phyloP scores from a whole-genome alignment of 1,140 invertebrate species.

The Arctopsyche grandis region DNA sequence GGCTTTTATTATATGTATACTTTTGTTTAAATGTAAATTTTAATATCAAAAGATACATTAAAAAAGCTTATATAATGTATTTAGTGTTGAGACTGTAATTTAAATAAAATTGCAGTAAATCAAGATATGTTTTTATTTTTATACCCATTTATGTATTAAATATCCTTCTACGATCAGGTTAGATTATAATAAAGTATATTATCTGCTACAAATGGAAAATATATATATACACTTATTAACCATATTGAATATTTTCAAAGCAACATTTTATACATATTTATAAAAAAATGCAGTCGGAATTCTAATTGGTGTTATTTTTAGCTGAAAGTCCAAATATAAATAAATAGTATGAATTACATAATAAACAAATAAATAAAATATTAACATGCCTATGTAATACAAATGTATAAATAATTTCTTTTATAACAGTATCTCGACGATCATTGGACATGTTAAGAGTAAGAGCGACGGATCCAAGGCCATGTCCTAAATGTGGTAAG shows the following conservation, averaged over 20 bases:
- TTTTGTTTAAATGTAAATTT: constrained; percentile 33
- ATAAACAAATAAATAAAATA: too few species aligned
- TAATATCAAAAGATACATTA: constrained; percentile 15
- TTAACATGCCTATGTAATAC: too few species aligned
- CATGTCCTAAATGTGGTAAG: constrained; percentile 92
- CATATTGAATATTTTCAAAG: too few species aligned
- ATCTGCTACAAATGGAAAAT: too few species aligned
- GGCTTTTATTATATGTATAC: constrained; percentile 27
- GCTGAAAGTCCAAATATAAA: too few species aligned
- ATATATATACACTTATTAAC: too few species aligned
- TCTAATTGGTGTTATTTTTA: constrained; percentile 8
- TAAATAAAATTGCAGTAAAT: constrained; percentile 36
- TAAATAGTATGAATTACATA: too few species aligned
- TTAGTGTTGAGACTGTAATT: constrained; percentile 36
- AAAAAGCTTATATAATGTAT: constrained; percentile 43
- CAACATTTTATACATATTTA: neutral
- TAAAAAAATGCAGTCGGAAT: constrained; percentile 6
- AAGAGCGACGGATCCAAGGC: constrained; percentile 88
- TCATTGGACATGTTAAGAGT: constrained; percentile 86
- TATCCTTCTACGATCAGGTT: neutral
- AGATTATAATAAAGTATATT: too few species aligned
- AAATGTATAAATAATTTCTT: too few species aligned
- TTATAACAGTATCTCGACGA: constrained; percentile 73
- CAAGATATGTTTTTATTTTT: neutral
- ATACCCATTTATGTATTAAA: neutral